Percentiles rank a stretch among this genome's conserved stretches.
Conservation (phyloP, 2,797 vertebrate genomes). For the Premnoplex brunnescens region DNA sequence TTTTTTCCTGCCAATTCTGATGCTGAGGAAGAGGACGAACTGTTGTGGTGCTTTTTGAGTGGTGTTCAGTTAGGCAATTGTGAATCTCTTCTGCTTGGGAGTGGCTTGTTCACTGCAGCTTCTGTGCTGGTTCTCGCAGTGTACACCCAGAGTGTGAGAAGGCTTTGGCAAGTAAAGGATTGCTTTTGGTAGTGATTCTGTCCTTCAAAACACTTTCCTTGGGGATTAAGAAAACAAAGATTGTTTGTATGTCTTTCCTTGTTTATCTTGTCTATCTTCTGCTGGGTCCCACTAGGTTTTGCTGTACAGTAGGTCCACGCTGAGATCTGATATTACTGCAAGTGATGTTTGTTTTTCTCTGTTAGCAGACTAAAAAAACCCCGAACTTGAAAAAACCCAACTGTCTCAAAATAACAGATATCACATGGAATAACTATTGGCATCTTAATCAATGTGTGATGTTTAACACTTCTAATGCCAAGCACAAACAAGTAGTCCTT, state of each 20-base stretch:
- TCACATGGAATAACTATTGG: neutral
- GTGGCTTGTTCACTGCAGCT: neutral
- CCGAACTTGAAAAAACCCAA: accelerated
- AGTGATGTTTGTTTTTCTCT: neutral
- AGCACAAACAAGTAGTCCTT: neutral
- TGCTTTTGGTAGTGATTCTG: neutral
- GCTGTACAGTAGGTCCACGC: neutral
- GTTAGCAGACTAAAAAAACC: neutral
- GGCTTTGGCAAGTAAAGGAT: neutral
- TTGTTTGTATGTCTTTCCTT: neutral
- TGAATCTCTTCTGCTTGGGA: neutral
- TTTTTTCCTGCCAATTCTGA: neutral
- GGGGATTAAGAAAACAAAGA: neutral
- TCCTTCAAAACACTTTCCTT: neutral
- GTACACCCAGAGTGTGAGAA: neutral
- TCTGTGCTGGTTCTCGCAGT: accelerated
- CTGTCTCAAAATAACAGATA: neutral
- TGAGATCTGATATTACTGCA: neutral
- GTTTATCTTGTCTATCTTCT: neutral
- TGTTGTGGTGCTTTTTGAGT: neutral
- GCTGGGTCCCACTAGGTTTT: neutral
- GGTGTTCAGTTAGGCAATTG: neutral
- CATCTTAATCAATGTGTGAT: neutral
- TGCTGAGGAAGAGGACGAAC: neutral
- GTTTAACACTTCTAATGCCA: neutral